These are phyloP conservation scores for Bellardia bayeri DNA, from an alignment of 2,888 invertebrate genomes.

Conservation along the genomic window DNA sequence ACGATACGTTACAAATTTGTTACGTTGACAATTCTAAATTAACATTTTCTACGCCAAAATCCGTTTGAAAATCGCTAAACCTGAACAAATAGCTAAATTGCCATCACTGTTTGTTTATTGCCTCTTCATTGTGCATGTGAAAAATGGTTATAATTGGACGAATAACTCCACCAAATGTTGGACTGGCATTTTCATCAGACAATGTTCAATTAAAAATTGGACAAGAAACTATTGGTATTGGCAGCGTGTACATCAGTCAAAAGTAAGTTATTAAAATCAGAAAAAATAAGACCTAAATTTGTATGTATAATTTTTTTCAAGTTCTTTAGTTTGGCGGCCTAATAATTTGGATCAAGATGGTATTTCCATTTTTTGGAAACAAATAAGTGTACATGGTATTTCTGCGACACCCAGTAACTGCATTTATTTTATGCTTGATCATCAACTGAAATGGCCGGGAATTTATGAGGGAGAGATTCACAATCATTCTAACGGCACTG, in stretches of 20 bases:
- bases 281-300: slow-evolving; percentile 5
- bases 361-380: slow-evolving; percentile 82
- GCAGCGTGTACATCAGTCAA: slow-evolving; percentile 82
- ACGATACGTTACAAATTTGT: no score
- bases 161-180: slow-evolving; percentile 80
- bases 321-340: slow-evolving; percentile 83
- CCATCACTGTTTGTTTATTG: background rate
- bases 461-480: slow-evolving; percentile 75
- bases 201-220: slow-evolving; percentile 82
- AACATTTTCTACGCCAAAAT: background rate
- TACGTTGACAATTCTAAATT: no score
- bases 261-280: slow-evolving; percentile 77
- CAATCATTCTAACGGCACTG: slow-evolving; percentile 67
- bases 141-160: slow-evolving; percentile 82
- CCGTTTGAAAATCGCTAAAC: no score
- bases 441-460: slow-evolving; percentile 82
- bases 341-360: slow-evolving; percentile 79
- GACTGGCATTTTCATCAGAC: slow-evolving; percentile 80
- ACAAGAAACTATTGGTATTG: slow-evolving; percentile 79
- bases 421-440: slow-evolving; percentile 83
- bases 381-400: slow-evolving; percentile 83
- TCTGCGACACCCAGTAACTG: slow-evolving; percentile 81
- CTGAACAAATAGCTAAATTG: background rate
- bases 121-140: slow-evolving; percentile 37
- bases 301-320: slow-evolving; percentile 64